Base-by-base conservation (phyloP, 2,113 vertebrate genomes). In the Tetrax tetrax region DNA sequence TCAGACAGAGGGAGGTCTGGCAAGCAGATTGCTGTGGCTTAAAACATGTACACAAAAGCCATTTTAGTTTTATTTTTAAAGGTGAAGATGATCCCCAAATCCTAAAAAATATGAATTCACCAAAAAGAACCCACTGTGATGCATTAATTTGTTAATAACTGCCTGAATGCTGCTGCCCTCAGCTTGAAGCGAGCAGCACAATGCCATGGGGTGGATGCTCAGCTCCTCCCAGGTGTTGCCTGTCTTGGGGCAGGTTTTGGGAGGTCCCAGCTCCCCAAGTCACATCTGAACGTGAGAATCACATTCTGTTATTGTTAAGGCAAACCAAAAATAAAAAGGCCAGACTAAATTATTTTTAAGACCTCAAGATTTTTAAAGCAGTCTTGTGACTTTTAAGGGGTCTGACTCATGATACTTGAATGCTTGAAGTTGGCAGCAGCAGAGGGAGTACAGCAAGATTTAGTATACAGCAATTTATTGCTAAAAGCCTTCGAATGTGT, bases 321-420 rank as follows among this genome's bases (percentile, higher is more conserved):
- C 45, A 89, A 91, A 95, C 65, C 65, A 83, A 87, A 96, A 95
- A 66, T 63, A 87, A 95, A 94, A 96, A 90, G 38, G 13, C 74
- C 82, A 95, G 82, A 90, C 87, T 94, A 90, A 91, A 95, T 94
- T 96, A 95, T 96, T 96, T 94, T 96, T 95, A 94, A 96, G 95
- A 95, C 76, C 72, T 85, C 35, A 22, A 79, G 83, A 69, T 72
- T 95, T 96, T 96, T 93, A 93, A 91, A 94, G 83, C 61, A 59
- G 89, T 61, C 95, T 92, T 95, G 72, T 93, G 90, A 96, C 89
- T 96, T 95, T 85, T 84, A 79, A 94, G 86, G 80, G 59, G 74
- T 77, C 91, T 96, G 95, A 97, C 75, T 97, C 91, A 93, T 94
- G n/a, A 76, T 69, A 45, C 31, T 94, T 96, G 91, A 96, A 97